Conservation (phyloP, 2,888 invertebrate genomes). For the Pheosia gnoma region DNA sequence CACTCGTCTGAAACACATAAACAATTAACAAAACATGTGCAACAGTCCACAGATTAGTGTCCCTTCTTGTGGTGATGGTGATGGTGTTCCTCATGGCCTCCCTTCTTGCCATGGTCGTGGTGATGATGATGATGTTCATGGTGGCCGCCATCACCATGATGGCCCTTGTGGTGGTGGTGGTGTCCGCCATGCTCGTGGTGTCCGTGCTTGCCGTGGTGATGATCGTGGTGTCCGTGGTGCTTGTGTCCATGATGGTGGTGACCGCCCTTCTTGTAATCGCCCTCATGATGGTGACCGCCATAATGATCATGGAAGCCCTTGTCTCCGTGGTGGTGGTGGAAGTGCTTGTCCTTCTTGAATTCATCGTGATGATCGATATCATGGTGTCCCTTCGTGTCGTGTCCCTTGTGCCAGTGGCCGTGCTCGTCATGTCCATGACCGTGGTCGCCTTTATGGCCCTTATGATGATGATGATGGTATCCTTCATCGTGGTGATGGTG, state of each 20-base stretch:
- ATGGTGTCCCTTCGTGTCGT: slow-evolving; percentile 92
- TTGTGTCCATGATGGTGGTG: slow-evolving; percentile 91
- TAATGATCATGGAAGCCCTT: slow-evolving; percentile 90
- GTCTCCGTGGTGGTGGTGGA: slow-evolving; percentile 91
- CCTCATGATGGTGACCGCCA: slow-evolving; percentile 89
- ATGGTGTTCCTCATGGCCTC: slow-evolving; percentile 89
- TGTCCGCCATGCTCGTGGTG: slow-evolving; percentile 90
- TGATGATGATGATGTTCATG: slow-evolving; percentile 89
- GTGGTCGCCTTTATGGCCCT: slow-evolving; percentile 85
- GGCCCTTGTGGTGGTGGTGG: slow-evolving; percentile 89
- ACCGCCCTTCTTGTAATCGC: slow-evolving; percentile 90
- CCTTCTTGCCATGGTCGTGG: slow-evolving; percentile 89
- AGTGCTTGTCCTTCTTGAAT: slow-evolving; percentile 92
- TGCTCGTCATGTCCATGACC: slow-evolving; percentile 75
- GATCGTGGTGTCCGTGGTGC: slow-evolving; percentile 89
- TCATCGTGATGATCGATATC: slow-evolving; percentile 92
- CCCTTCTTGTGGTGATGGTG: slow-evolving; percentile 87
- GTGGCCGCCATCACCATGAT: slow-evolving; percentile 90
- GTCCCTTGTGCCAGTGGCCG: slow-evolving; percentile 91
- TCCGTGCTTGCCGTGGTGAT: slow-evolving; percentile 90
- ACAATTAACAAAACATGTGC: slow-evolving; percentile 28
- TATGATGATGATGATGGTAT: slow-evolving; percentile 84
- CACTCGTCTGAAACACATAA: slow-evolving; percentile 38
- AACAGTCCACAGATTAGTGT: slow-evolving; percentile 48
- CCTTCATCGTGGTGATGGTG: slow-evolving; percentile 86